Conservation (phyloP, 2,797 vertebrate species). For the Macropodus opercularis region DNA sequence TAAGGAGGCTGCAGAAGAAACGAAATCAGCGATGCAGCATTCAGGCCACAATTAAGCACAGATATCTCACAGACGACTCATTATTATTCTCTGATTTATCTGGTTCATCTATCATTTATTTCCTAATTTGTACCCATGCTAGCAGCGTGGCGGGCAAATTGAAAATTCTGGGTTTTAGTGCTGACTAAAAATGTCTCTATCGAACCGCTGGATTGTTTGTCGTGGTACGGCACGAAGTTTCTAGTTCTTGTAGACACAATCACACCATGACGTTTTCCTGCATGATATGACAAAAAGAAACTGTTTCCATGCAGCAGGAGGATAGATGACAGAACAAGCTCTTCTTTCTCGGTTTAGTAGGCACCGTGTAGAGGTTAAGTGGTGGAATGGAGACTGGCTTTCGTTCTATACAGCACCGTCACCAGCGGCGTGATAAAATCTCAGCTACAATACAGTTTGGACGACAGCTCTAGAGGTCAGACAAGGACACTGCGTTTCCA, state of each 20-base stretch:
- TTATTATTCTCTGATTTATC: slow-evolving; percentile 20
- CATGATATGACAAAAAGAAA: no score
- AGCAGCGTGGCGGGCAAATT: neutral
- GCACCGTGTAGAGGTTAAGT: slow-evolving; percentile 39
- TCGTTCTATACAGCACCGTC: slow-evolving; percentile 50
- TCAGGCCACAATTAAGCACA: slow-evolving; percentile 42
- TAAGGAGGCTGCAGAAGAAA: slow-evolving; percentile 27
- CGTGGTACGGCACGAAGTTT: no score
- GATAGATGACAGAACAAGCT: slow-evolving; percentile 13
- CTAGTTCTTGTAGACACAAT: no score
- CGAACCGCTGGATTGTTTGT: neutral
- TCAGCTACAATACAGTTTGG: slow-evolving; percentile 54
- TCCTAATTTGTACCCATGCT: neutral
- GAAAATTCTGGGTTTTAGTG: neutral
- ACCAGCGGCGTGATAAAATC: slow-evolving; percentile 36
- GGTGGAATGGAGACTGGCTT: slow-evolving; percentile 44
- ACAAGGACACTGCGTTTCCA: slow-evolving; percentile 55
- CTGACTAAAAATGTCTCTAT: neutral
- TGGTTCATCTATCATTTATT: slow-evolving; percentile 39
- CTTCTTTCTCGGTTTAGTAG: slow-evolving; percentile 2
- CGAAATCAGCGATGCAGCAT: slow-evolving; percentile 26
- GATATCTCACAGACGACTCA: slow-evolving; percentile 21
- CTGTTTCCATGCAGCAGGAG: neutral
- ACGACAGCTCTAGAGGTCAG: slow-evolving; percentile 60
- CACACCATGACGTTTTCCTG: no score